phyloP scores from a whole-genome alignment of 2,888 invertebrate species.

The Hirtodrosophila confusa region DNA sequence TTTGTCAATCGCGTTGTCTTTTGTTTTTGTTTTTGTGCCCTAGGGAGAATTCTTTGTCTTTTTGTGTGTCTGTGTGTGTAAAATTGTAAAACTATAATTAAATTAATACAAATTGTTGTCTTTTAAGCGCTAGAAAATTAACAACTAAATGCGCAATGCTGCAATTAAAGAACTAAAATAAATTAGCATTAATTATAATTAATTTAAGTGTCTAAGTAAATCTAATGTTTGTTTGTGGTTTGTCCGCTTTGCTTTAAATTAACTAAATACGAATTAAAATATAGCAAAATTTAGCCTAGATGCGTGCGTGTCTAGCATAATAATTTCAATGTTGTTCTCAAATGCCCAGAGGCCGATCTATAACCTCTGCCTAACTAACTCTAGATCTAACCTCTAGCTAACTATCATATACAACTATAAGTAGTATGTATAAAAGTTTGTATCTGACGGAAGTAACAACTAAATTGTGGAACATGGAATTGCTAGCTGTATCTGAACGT shows the following conservation, averaged over 20 bases:
- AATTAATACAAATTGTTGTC: slow-evolving; percentile 74
- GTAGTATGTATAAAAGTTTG: slow-evolving; percentile 8
- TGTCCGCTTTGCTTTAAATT: slow-evolving; percentile 65
- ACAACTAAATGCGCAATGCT: slow-evolving; percentile 57
- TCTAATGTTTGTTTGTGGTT: slow-evolving; percentile 60
- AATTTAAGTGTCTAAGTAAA: slow-evolving; percentile 36
- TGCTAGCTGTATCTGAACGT: slow-evolving; percentile 74
- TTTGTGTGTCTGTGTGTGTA: slow-evolving; percentile 39
- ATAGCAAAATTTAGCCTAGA: slow-evolving; percentile 38
- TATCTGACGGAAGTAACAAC: slow-evolving; percentile 37
- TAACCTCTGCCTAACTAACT: slow-evolving; percentile 52
- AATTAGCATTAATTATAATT: slow-evolving; percentile 53
- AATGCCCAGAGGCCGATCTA: slow-evolving; percentile 62
- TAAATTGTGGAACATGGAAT: slow-evolving; percentile 78
- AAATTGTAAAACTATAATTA: slow-evolving; percentile 57
- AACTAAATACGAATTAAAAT: slow-evolving; percentile 44
- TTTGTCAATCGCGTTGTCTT: slow-evolving; percentile 40
- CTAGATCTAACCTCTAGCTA: slow-evolving; percentile 26
- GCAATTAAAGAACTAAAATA: slow-evolving; percentile 55
- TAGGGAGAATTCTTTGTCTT: slow-evolving; percentile 82
- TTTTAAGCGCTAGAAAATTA: slow-evolving; percentile 50
- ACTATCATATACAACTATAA: slow-evolving; percentile 12
- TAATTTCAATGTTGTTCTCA: slow-evolving; percentile 68
- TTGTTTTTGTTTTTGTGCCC: slow-evolving; percentile 69
- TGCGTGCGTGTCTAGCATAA: slow-evolving; percentile 58